Base-by-base conservation (phyloP, 53 echinoderm and acorn worm species). In the Astropecten irregularis region DNA sequence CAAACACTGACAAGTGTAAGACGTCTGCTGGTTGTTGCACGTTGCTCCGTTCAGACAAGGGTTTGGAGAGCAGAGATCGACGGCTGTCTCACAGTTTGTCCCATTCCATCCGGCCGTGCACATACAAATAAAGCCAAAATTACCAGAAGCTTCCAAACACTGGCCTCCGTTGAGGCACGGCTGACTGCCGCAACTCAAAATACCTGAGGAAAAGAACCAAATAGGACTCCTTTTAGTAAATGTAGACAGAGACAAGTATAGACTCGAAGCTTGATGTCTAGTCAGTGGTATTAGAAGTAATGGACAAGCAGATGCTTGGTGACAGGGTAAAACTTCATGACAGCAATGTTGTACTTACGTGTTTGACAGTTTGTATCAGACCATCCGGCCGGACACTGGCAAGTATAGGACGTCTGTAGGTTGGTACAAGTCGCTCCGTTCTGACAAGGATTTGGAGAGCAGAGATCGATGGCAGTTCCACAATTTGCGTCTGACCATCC, bases 11-110 rank as follows among this genome's bases (percentile, higher is more conserved):
- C 93, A 93, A 34, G 82, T 58, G 47, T 82, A 92, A 4, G 85
- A 82, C 11, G 85, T 86, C 27, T 64, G 40, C 37, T 81, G 63
- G 36, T 92, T 89, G 13, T 54, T 55, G 38, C 92, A 92, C 29
- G 39, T 82, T 23, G 85, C 92, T 52, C 70, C 56, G n/a, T 92
- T 92, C 88, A 71, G 85, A 59, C 92, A 92, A 11, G 91, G 91
- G 49, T 54, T 35, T 0, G 83, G 68, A 27, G 42, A 34, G 56
- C 91, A 91, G n/a, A 83, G 60, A 35, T 91, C 62, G 38, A 73
- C 44, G 39, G 66, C 49, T 9, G 49, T 76, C 68, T 87, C 87
- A 87, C 91, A 91, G 50, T 74, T 49, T 6, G 67, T 57, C 25
- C 91, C 87, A 58, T 61, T 87, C 82, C 83, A 87, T 2, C 91